A percentile compares a stretch with the other conserved stretches of the same genome.
Evolutionary conservation across 2,113 vertebrate species (phyloP).

Genomic region (Dasyurus viverrinus): DNA sequence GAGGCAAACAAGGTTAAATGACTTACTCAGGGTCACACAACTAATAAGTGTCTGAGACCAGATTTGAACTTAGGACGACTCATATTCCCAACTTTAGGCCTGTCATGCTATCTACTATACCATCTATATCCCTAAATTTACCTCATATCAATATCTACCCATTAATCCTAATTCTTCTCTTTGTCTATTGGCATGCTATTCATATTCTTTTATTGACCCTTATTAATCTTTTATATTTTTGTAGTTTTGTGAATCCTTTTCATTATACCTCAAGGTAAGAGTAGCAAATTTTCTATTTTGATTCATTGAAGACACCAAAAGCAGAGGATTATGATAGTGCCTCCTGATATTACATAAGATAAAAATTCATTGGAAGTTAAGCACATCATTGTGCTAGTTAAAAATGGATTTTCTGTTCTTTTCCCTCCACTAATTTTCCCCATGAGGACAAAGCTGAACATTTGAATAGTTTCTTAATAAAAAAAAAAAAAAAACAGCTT

Average conservation of each 20-base stretch:
- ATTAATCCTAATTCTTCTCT: background rate
- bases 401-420: background rate
- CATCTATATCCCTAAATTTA: background rate
- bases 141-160: background rate
- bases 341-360: background rate
- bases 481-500: background rate
- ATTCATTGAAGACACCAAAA: background rate
- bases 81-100: background rate
- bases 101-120: background rate
- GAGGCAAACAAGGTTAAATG: background rate
- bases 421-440: background rate
- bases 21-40: background rate
- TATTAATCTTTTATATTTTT: background rate
- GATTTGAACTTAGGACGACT: background rate
- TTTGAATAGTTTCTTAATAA: background rate
- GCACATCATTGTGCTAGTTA: background rate
- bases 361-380: background rate
- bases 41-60: background rate
- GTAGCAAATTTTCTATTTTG: background rate
- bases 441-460: background rate
- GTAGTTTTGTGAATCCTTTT: background rate
- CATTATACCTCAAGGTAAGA: background rate
- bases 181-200: background rate
- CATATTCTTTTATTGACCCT: background rate
- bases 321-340: background rate